A percentile compares a stretch with the other conserved stretches of the same genome.
These are phyloP conservation scores for Crotalus tigris DNA, from an alignment of 2,113 vertebrate species.

Conservation along the genomic window DNA sequence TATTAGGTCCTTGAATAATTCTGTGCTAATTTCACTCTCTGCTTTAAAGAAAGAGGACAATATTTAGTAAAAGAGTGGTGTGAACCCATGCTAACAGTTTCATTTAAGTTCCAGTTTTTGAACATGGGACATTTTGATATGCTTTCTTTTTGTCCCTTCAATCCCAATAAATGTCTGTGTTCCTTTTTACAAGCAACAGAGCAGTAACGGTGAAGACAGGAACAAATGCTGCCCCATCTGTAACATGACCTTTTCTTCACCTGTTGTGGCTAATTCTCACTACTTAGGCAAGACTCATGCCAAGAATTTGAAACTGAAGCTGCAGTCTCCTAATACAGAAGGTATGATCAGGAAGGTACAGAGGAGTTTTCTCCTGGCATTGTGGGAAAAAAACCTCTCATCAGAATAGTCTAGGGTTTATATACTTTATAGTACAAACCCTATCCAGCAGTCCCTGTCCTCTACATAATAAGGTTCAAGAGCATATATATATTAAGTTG, in stretches of 20 bases:
- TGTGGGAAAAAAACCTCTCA: not conserved
- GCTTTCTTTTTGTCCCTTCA: not conserved
- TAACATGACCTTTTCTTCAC: slow-evolving; percentile 94
- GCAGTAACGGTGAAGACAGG: slow-evolving; percentile 79
- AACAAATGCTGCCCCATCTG: slow-evolving; percentile 88
- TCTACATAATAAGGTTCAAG: not conserved
- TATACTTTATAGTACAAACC: not conserved
- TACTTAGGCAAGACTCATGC: slow-evolving; percentile 95
- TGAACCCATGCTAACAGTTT: not conserved
- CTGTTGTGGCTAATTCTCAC: slow-evolving; percentile 90
- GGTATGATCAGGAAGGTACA: slow-evolving; percentile 63
- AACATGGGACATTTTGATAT: not conserved
- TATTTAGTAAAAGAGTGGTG: not conserved
- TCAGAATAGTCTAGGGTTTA: not conserved
- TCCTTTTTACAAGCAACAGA: slow-evolving; percentile 71
- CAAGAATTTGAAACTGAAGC: slow-evolving; percentile 89
- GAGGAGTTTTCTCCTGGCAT: not conserved
- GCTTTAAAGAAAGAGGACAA: not conserved
- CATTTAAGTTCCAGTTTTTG: not conserved
- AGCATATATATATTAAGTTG: not conserved
- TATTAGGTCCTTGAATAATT: not conserved
- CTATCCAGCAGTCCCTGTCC: not conserved
- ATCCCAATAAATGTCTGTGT: not conserved
- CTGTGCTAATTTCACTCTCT: slow-evolving; percentile 1
- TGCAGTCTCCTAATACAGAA: slow-evolving; percentile 72